phyloP scores from a whole-genome alignment of 2,797 vertebrate species.

The Mycteria americana region DNA sequence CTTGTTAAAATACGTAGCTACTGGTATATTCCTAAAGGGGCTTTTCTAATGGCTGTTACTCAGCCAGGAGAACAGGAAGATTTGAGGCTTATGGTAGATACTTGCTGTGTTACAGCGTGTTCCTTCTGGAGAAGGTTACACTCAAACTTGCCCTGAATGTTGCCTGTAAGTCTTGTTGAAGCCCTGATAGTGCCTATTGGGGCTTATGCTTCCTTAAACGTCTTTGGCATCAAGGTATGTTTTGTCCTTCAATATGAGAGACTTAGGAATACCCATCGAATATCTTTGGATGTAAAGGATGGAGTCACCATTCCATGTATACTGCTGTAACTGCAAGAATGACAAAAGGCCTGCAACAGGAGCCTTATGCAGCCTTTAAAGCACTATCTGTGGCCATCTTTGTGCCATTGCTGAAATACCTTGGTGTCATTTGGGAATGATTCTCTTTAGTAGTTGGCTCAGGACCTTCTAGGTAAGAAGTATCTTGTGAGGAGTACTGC shows the following conservation, averaged over 20 bases:
- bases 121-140: not conserved
- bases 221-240: not conserved
- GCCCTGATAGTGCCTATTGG: not conserved
- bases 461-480: not conserved
- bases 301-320: not conserved
- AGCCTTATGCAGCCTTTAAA: not conserved
- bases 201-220: not conserved
- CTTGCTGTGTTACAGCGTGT: not conserved
- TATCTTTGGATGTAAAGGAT: not conserved
- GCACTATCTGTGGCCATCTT: not conserved
- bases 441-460: not conserved
- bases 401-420: not conserved
- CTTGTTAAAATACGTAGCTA: not conserved
- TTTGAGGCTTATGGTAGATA: not conserved
- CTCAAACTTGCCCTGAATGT: not conserved
- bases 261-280: not conserved
- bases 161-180: not conserved
- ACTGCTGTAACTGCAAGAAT: not conserved
- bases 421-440: not conserved
- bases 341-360: not conserved
- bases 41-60: not conserved
- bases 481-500: not conserved
- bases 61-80: not conserved
- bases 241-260: not conserved
- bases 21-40: not conserved